Evolutionary conservation across 2,888 invertebrate species (phyloP).

Genomic region (Aspidiotus rigidus): DNA sequence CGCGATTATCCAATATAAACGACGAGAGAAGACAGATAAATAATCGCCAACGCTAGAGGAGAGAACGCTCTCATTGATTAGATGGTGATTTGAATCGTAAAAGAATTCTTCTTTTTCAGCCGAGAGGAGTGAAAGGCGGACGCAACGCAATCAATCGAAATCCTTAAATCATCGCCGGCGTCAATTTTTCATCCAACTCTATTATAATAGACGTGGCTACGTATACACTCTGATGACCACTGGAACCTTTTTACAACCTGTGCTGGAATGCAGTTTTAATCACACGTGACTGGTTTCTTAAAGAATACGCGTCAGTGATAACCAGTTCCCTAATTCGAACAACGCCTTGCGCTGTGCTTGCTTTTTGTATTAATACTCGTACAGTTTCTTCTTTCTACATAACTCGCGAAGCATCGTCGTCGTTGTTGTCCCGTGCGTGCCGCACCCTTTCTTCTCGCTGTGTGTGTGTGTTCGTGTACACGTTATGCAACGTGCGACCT

Average conservation of each 20-base stretch:
- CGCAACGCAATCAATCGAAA: too few species aligned
- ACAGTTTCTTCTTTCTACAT: too few species aligned
- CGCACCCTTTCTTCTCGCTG: not conserved
- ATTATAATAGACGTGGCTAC: not conserved
- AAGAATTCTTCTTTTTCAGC: too few species aligned
- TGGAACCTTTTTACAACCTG: slow-evolving; percentile 28
- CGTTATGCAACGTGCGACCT: not conserved
- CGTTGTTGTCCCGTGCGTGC: not conserved
- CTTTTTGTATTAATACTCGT: not conserved
- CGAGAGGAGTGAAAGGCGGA: too few species aligned
- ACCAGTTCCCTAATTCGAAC: slow-evolving; percentile 30
- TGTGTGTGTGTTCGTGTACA: not conserved
- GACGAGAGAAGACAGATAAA: too few species aligned
- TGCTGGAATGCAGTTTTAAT: slow-evolving; percentile 27
- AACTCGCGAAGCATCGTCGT: not conserved
- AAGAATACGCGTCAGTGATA: slow-evolving; percentile 25
- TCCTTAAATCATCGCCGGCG: not conserved
- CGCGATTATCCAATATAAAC: too few species aligned
- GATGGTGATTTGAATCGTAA: too few species aligned
- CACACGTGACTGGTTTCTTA: slow-evolving; percentile 28
- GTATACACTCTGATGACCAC: not conserved
- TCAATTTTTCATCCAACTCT: slow-evolving; percentile 1
- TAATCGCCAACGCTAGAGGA: too few species aligned
- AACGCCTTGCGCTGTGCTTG: slow-evolving; percentile 21
- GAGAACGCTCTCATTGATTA: too few species aligned